Conservation (phyloP, 2,888 invertebrate genomes). For the Temnothorax unifasciatus region DNA sequence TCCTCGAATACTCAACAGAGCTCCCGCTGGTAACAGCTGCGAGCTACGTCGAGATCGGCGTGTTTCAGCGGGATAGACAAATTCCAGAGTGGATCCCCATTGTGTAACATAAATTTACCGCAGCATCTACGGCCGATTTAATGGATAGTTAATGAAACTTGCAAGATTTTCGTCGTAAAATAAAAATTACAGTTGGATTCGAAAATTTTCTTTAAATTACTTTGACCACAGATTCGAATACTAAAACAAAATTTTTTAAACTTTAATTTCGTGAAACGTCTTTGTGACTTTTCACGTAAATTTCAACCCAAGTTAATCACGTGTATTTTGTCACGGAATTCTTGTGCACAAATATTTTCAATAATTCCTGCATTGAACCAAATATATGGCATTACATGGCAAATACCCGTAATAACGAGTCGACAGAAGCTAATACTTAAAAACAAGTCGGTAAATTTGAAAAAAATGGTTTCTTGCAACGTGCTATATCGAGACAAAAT, state of each 20-base stretch:
- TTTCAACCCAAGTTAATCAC: background rate
- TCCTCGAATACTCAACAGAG: slow-evolving; percentile 67
- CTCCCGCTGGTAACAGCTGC: slow-evolving; percentile 74
- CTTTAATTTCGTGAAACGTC: background rate
- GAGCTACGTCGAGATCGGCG: slow-evolving; percentile 67
- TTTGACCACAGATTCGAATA: background rate
- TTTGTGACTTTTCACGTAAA: slow-evolving; percentile 2
- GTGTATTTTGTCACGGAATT: background rate
- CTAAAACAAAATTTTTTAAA: background rate
- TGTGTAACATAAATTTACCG: slow-evolving; percentile 64
- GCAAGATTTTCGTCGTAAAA: slow-evolving; percentile 48
- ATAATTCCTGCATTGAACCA: background rate
- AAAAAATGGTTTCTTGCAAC: background rate
- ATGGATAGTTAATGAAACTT: slow-evolving; percentile 48
- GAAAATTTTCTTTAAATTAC: background rate
- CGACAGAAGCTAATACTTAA: background rate
- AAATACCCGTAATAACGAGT: background rate
- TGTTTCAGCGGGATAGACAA: slow-evolving; percentile 68
- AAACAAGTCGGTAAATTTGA: background rate
- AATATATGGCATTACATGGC: background rate
- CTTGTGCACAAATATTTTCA: background rate
- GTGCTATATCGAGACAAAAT: background rate
- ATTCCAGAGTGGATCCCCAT: slow-evolving; percentile 59
- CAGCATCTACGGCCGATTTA: slow-evolving; percentile 46
- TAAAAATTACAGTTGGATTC: background rate